Conservation (phyloP, 2,797 vertebrate genomes). For the Dromococcyx pavoninus region DNA sequence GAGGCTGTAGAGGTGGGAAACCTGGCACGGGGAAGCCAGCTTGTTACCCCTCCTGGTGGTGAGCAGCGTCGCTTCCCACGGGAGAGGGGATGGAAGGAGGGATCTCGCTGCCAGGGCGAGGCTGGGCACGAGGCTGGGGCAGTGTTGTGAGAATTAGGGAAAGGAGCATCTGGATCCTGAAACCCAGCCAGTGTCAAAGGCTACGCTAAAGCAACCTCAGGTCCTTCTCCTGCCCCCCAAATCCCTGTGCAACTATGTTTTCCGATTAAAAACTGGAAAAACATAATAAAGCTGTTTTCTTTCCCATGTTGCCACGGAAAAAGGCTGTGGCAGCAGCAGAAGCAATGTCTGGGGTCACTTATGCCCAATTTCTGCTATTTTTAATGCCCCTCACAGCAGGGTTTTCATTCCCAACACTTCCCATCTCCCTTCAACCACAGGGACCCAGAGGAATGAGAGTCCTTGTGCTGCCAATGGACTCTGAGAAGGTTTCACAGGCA, state of each 20-base stretch:
- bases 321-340: rapidly evolving
- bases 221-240: not conserved
- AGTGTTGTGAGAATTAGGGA: not conserved
- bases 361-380: not conserved
- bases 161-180: constrained; percentile 1
- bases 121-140: rapidly evolving
- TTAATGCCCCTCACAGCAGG: too few species aligned
- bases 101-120: too few species aligned
- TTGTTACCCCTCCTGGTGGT: too few species aligned
- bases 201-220: not conserved
- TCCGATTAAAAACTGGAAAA: not conserved
- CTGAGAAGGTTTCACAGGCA: not conserved
- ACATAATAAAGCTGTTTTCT: not conserved
- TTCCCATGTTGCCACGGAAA: not conserved
- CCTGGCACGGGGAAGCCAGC: too few species aligned
- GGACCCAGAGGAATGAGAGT: rapidly evolving
- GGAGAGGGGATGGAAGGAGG: not conserved
- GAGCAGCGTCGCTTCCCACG: rapidly evolving
- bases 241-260: not conserved
- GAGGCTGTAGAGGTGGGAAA: too few species aligned
- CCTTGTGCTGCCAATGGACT: rapidly evolving
- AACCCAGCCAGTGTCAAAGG: constrained; percentile 21
- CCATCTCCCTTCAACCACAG: not conserved
- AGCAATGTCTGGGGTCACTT: not conserved
- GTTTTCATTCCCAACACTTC: rapidly evolving